Base-by-base conservation (phyloP, 2,888 invertebrate genomes). In the Pomacea canaliculata region DNA sequence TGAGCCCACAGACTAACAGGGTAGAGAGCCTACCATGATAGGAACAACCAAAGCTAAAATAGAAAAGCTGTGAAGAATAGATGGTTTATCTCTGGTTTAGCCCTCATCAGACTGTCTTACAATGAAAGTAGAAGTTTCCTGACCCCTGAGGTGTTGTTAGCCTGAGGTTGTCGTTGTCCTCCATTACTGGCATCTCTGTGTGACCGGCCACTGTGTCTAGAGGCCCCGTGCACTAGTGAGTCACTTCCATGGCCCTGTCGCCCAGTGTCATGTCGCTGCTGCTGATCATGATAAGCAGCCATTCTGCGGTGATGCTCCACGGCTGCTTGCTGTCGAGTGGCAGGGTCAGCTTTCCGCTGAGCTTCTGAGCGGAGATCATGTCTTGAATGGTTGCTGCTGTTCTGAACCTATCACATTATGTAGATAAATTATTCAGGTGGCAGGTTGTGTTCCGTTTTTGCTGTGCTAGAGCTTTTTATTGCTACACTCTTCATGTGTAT, bases 371-470 rank as follows among this genome's bases (percentile, higher is more conserved):
- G 56, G 27, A 65, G 66, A 66, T 76, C 63, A 37, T 65, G 65
- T 9, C 67, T 70, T 10, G 48, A 68, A 46, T 63, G 76, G 71
- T 59, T 71, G 76, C 27, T 69, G 69, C 69, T 71, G 51, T 76
- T 62, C n/a, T 70, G 60, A 60, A 62, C 74, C 76, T 71, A 66
- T 18, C 51, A 56, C 8, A 7, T 16, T 65, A 19, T 19, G 13
- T 19, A 9, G 65, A 37, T 62, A 62, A n/a, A n/a, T 62, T n/a
- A 62, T n/a, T n/a, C 62, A 19, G 18, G 19, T 62, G 18, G n/a
- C n/a, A 18, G 62, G 3, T 62, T 62, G n/a, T 66, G 27, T n/a
- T 77, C 49, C 16, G 68, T 70, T 48, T 37, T 37, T 37, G 37
- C 37, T 37, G 37, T 37, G 37, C 37, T 37, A 5, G 37, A 5